Evolutionary conservation across 1,140 invertebrate species (phyloP).

Genomic region (Chlorops oryzae): DNA sequence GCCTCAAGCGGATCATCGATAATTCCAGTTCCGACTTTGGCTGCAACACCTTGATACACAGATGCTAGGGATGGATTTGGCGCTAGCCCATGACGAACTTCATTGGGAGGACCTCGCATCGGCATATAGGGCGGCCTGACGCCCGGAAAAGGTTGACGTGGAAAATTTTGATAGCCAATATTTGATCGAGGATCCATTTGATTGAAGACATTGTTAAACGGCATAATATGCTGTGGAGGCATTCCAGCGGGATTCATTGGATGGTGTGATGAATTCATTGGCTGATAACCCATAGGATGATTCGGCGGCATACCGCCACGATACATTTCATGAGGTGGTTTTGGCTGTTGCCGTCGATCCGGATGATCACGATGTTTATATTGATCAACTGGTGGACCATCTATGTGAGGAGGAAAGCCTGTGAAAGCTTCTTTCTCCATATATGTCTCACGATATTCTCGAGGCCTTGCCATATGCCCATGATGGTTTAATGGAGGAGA

Average conservation of each 20-base stretch:
- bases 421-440: too few species aligned
- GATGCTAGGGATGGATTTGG: conserved; percentile 22
- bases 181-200: conserved; percentile 2
- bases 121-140: conserved; percentile 1
- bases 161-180: conserved; percentile 6
- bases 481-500: too few species aligned
- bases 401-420: too few species aligned
- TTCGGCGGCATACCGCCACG: too few species aligned
- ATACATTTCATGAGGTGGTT: too few species aligned
- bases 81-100: not conserved
- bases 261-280: not conserved
- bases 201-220: conserved; percentile 3
- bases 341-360: too few species aligned
- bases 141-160: not conserved
- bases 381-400: too few species aligned
- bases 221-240: conserved; percentile 3
- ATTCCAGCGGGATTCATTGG: conserved; percentile 3
- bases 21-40: conserved; percentile 47
- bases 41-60: conserved; percentile 43
- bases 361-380: too few species aligned
- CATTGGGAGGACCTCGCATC: not conserved
- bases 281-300: conserved; percentile 5
- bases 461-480: too few species aligned
- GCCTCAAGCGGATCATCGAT: conserved; percentile 77
- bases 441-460: too few species aligned